phyloP scores from a whole-genome alignment of 2,113 vertebrate species.

The Alethe castanea region DNA sequence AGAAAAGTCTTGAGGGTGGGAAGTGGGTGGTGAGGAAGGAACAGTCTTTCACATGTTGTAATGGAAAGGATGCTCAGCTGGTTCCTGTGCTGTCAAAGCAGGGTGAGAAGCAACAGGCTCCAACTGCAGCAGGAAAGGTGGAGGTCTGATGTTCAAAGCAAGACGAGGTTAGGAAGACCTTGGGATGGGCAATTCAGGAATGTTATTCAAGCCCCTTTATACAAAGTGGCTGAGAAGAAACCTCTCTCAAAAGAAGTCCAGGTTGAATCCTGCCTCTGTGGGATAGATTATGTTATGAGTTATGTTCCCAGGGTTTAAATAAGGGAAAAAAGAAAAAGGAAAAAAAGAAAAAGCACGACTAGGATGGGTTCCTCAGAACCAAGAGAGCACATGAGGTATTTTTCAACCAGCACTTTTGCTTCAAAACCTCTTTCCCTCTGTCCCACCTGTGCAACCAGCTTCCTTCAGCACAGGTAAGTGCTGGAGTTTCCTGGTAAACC shows the following conservation, averaged over 20 bases:
- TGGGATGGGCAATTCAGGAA: neutral
- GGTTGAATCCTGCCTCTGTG: neutral
- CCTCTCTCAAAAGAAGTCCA: neutral
- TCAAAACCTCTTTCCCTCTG: neutral
- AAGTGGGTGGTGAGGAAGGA: neutral
- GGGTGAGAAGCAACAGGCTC: neutral
- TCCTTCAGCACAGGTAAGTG: neutral
- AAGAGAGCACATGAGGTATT: neutral
- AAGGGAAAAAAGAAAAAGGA: neutral
- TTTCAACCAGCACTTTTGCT: neutral
- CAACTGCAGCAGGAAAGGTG: neutral
- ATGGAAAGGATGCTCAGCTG: conserved; percentile 6
- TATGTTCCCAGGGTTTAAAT: neutral
- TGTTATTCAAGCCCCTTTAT: neutral
- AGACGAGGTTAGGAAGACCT: neutral
- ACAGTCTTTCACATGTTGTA: neutral
- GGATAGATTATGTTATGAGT: neutral
- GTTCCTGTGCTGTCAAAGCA: neutral
- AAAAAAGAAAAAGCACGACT: accelerated
- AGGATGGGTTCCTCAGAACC: neutral
- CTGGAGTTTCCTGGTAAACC: neutral
- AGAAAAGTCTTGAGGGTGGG: neutral
- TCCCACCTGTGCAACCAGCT: neutral
- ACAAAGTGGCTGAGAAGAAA: neutral
- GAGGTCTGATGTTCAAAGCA: neutral